These are phyloP conservation scores for Nomada ferruginata DNA, from an alignment of 2,888 invertebrate genomes.

Conservation along the genomic window DNA sequence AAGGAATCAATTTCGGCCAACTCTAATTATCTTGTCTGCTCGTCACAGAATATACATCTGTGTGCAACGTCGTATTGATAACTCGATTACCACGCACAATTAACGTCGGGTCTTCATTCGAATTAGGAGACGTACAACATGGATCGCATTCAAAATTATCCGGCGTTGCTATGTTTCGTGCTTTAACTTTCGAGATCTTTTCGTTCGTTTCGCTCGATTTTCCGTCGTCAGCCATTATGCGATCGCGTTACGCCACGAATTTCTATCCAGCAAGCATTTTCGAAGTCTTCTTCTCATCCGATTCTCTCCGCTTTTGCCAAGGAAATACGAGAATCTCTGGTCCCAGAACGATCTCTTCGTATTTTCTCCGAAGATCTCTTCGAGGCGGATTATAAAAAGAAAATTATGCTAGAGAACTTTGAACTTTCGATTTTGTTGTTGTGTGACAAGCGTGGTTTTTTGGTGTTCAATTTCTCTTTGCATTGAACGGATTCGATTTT, in stretches of 20 bases:
- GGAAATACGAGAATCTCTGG: constrained; percentile 5
- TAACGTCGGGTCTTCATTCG: constrained; percentile 63
- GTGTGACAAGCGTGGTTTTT: no score
- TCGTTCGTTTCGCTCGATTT: constrained; percentile 25
- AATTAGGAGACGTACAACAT: constrained; percentile 46
- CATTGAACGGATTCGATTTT: no score
- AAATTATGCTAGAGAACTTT: not conserved
- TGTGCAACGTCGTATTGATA: not conserved
- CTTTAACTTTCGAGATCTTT: constrained; percentile 26
- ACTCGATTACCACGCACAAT: constrained; percentile 64
- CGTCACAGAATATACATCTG: not conserved
- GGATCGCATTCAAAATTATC: constrained; percentile 64
- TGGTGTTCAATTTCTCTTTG: no score
- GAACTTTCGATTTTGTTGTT: no score
- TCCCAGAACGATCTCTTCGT: not conserved
- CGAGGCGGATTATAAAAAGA: constrained; percentile 2
- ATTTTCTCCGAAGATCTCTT: not conserved
- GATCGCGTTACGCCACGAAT: constrained; percentile 20
- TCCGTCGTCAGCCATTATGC: constrained; percentile 53
- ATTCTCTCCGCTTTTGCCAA: constrained; percentile 12
- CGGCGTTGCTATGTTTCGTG: constrained; percentile 37
- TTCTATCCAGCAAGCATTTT: constrained; percentile 40
- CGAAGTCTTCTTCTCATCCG: constrained; percentile 23
- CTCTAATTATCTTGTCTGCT: no score
- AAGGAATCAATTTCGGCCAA: no score